Evolutionary conservation across 1,140 invertebrate genomes (phyloP).

Genomic region (Zeugodacus cucurbitae): DNA sequence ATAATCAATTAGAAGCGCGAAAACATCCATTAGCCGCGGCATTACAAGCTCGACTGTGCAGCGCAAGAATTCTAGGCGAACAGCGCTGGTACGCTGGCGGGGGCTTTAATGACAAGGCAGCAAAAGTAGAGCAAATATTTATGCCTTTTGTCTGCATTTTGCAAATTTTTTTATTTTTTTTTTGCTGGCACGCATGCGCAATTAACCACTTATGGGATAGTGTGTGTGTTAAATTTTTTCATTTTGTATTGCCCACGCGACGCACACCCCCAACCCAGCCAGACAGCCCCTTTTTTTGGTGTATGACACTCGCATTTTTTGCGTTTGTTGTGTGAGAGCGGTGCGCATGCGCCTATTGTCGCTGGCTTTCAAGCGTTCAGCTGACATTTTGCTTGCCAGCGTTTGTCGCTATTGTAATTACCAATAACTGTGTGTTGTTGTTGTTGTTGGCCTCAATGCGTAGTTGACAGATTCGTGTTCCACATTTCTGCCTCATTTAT

Average conservation of each 20-base stretch:
- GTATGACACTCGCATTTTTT: no score
- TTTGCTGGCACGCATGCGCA: slow-evolving; percentile 8
- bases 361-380: neutral
- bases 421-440: neutral
- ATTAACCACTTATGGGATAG: neutral
- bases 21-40: no score
- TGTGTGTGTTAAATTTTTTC: neutral
- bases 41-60: no score
- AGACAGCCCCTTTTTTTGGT: neutral
- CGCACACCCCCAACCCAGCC: neutral
- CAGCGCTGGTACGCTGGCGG: no score
- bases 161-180: neutral
- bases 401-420: neutral
- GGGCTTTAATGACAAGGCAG: neutral
- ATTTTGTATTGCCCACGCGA: neutral
- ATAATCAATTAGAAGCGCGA: no score
- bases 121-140: neutral
- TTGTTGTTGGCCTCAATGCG: neutral
- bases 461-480: slow-evolving; percentile 31
- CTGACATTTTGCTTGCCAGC: neutral
- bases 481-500: slow-evolving; percentile 36
- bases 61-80: no score
- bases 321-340: neutral
- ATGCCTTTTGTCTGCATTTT: neutral
- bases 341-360: neutral